phyloP scores from a whole-genome alignment of 2,113 vertebrate genomes.

The Triplophysa rosa region DNA sequence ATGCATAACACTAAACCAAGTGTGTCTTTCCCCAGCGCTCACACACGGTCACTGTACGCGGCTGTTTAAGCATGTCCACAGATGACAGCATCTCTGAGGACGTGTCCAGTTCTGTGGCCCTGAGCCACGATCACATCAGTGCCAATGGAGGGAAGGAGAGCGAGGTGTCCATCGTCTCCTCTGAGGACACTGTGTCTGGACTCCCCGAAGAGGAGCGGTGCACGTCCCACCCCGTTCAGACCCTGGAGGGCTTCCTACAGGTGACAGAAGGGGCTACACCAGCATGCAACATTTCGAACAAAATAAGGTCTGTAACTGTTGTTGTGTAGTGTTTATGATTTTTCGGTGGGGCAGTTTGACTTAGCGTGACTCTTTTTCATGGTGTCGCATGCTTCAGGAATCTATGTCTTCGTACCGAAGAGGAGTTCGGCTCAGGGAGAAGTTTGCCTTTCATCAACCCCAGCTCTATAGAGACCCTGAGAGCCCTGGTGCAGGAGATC shows the following conservation, averaged over 20 bases:
- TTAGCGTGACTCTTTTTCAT: not conserved
- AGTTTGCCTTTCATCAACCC: conserved; percentile 78
- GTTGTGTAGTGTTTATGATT: not conserved
- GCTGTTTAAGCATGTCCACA: conserved; percentile 78
- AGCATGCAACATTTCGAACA: conserved; percentile 63
- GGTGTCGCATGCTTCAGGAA: conserved; percentile 25
- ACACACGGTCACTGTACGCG: conserved; percentile 54
- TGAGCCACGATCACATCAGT: conserved; percentile 68
- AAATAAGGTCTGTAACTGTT: conserved; percentile 68
- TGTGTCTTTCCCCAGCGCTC: conserved; percentile 57
- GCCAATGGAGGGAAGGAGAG: conserved; percentile 66
- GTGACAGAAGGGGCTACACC: conserved; percentile 68
- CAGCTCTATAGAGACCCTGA: conserved; percentile 77
- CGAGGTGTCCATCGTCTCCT: conserved; percentile 72
- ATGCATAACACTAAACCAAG: too few relatives aligned
- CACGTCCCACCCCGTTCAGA: conserved; percentile 63
- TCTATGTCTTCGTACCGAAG: conserved; percentile 70
- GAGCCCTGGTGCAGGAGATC: conserved; percentile 83
- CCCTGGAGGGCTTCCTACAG: conserved; percentile 60
- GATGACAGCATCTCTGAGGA: conserved; percentile 82
- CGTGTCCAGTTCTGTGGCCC: conserved; percentile 70
- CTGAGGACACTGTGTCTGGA: conserved; percentile 73
- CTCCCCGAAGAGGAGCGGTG: conserved; percentile 75
- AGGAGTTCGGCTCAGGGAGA: conserved; percentile 82
- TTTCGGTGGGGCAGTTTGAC: not conserved